These are phyloP conservation scores for Diabrotica undecimpunctata DNA, from an alignment of 1,140 invertebrate species.

Conservation along the genomic window DNA sequence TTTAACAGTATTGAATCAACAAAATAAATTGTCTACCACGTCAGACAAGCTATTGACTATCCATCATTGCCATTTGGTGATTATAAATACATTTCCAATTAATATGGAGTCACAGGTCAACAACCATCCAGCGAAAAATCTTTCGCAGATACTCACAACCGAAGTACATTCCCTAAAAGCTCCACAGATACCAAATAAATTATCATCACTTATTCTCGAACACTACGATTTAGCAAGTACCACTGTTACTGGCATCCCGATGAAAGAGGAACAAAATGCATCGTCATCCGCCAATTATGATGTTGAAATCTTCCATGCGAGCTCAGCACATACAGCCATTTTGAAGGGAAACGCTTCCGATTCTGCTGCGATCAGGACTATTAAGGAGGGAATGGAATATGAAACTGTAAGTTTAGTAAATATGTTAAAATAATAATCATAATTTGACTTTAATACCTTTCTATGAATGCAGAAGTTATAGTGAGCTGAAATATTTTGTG, in stretches of 20 bases:
- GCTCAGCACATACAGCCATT: slow-evolving; percentile 76
- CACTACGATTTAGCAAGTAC: slow-evolving; percentile 94
- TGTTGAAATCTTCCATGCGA: slow-evolving; percentile 90
- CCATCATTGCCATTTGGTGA: slow-evolving; percentile 82
- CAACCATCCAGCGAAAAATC: slow-evolving; percentile 56
- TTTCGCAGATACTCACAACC: slow-evolving; percentile 61
- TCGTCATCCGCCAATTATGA: slow-evolving; percentile 97
- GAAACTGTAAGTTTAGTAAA: slow-evolving; percentile 52
- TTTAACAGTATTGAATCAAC: slow-evolving; percentile 69
- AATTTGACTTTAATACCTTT: neutral
- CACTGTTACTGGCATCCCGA: slow-evolving; percentile 93
- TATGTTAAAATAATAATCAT: too few relatives aligned
- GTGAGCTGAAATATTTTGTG: too few relatives aligned
- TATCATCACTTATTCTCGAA: slow-evolving; percentile 71
- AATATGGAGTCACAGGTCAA: slow-evolving; percentile 71
- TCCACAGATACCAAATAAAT: slow-evolving; percentile 58
- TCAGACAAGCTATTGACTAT: slow-evolving; percentile 58
- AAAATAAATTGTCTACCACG: slow-evolving; percentile 60
- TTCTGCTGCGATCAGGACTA: slow-evolving; percentile 48
- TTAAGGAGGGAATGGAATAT: slow-evolving; percentile 53
- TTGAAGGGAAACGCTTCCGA: slow-evolving; percentile 58
- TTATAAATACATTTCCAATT: slow-evolving; percentile 82
- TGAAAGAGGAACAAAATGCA: slow-evolving; percentile 99
- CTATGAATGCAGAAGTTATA: too few relatives aligned
- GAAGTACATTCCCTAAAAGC: slow-evolving; percentile 71